These are phyloP conservation scores for Mola mola DNA, from an alignment of 2,113 vertebrate species.

Conservation along the genomic window DNA sequence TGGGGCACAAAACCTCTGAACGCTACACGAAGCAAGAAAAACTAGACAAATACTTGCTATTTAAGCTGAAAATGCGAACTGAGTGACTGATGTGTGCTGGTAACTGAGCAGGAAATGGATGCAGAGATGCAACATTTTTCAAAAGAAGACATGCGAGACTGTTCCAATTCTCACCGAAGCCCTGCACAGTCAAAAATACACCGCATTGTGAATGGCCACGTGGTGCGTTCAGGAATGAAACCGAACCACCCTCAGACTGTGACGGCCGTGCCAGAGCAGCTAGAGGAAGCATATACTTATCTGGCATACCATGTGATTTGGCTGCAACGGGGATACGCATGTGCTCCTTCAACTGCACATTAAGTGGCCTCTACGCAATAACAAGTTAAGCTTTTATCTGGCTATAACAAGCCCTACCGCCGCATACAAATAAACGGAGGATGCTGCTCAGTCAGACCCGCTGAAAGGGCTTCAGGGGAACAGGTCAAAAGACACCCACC, in stretches of 20 bases:
- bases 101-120: background rate
- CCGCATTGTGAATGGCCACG: constrained; percentile 67
- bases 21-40: constrained; percentile 19
- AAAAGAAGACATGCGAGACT: constrained; percentile 15
- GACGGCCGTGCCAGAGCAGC: constrained; percentile 64
- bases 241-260: constrained; percentile 72
- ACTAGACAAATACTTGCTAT: too few relatives aligned
- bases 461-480: constrained; percentile 50
- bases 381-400: constrained; percentile 79
- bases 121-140: background rate
- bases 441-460: constrained; percentile 54
- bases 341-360: constrained; percentile 75
- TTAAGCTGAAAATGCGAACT: background rate
- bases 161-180: constrained; percentile 59
- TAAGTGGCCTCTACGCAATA: constrained; percentile 75
- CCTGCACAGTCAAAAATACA: constrained; percentile 71
- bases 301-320: constrained; percentile 75
- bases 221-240: constrained; percentile 76
- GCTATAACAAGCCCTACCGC: constrained; percentile 69
- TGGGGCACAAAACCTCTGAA: constrained; percentile 52
- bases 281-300: constrained; percentile 75
- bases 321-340: constrained; percentile 67
- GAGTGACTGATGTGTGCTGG: background rate
- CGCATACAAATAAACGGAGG: constrained; percentile 72
- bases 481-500: constrained; percentile 45